A percentile compares a stretch with the other conserved stretches of the same genome.
Conservation (phyloP, 2,113 vertebrate genomes). For the Pelvicachromis taeniatus region DNA sequence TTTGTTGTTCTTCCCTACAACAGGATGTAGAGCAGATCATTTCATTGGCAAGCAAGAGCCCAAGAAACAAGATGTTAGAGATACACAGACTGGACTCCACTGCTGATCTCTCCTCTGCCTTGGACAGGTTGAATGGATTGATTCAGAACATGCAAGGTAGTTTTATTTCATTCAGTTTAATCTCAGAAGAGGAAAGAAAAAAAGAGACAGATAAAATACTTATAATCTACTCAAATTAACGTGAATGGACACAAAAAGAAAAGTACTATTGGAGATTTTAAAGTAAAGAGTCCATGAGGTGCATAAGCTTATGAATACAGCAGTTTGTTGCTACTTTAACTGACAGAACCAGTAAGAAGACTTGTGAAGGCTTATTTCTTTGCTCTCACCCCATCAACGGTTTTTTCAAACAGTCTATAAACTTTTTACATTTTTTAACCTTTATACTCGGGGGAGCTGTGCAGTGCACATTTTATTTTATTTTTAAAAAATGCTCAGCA, state of each 20-base stretch:
- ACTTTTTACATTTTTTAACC: neutral
- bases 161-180: neutral
- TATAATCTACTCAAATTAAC: neutral
- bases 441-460: neutral
- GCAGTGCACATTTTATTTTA: neutral
- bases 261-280: neutral
- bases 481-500: neutral
- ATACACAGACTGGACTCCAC: constrained; percentile 44
- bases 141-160: constrained; percentile 71
- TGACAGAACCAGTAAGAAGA: neutral
- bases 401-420: neutral
- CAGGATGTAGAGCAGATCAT: constrained; percentile 71
- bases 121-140: constrained; percentile 64
- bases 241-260: neutral
- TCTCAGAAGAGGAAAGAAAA: neutral
- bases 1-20: neutral
- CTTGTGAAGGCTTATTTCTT: neutral
- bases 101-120: constrained; percentile 56
- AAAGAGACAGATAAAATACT: neutral
- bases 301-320: neutral
- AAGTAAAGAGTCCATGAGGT: neutral
- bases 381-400: neutral
- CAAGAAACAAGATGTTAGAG: constrained; percentile 58
- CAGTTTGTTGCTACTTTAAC: neutral
- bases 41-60: constrained; percentile 54